A percentile compares a stretch with the other conserved stretches of the same genome.
These are phyloP conservation scores for Percopsis omiscomaycus DNA, from an alignment of 2,797 vertebrate genomes.

Conservation along the genomic window DNA sequence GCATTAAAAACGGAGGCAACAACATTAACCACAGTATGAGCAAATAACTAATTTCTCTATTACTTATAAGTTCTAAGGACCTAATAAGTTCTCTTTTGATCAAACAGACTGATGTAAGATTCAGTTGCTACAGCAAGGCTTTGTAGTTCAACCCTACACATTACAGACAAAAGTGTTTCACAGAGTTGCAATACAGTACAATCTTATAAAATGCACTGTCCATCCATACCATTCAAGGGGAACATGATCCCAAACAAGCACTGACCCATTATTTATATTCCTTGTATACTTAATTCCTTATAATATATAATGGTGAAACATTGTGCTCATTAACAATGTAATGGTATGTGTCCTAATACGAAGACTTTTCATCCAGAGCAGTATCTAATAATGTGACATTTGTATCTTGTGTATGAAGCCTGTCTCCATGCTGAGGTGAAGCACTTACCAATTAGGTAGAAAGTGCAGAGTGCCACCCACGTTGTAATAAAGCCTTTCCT, in stretches of 20 bases:
- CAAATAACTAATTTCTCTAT: not conserved
- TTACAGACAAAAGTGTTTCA: constrained; percentile 13
- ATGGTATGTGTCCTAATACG: no score
- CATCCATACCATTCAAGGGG: constrained; percentile 1
- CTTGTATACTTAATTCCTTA: constrained; percentile 8
- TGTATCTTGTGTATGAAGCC: constrained; percentile 5
- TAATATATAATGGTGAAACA: no score
- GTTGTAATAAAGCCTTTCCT: constrained; percentile 25
- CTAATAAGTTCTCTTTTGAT: not conserved
- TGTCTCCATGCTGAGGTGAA: constrained; percentile 5
- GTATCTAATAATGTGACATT: not conserved
- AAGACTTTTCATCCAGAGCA: not conserved
- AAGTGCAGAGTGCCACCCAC: constrained; percentile 5
- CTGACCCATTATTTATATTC: constrained; percentile 26
- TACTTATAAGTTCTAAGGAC: not conserved
- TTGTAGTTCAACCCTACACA: not conserved
- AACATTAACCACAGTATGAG: not conserved
- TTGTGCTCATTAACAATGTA: no score
- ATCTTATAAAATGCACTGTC: no score
- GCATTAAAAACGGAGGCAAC: not conserved
- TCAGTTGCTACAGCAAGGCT: not conserved
- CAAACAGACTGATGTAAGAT: constrained; percentile 1
- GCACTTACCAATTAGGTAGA: constrained; percentile 12
- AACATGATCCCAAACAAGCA: constrained; percentile 34
- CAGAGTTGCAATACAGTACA: no score